Conservation (phyloP, 2,888 invertebrate species). For the Neoascia interrupta region DNA sequence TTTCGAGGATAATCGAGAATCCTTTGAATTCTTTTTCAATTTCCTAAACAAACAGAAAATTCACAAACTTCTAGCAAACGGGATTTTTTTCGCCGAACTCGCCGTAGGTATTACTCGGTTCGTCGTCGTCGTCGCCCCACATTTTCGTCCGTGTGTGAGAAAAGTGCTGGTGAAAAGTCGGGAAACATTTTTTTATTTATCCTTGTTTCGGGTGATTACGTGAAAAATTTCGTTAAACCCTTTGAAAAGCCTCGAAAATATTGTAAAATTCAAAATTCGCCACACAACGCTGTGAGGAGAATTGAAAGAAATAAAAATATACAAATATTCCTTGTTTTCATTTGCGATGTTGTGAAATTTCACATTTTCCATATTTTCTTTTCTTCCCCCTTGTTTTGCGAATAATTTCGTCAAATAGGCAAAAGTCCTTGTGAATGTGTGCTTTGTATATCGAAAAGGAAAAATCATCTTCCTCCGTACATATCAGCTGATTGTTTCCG, state of each 20-base stretch:
- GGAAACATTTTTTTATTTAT: too few relatives aligned
- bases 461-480: conserved; percentile 23
- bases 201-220: neutral
- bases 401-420: conserved; percentile 10
- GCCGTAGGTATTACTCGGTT: too few relatives aligned
- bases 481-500: conserved; percentile 65
- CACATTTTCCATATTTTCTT: conserved; percentile 8
- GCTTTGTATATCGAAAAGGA: neutral
- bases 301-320: conserved; percentile 9
- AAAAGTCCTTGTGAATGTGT: conserved; percentile 55
- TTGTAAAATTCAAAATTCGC: too few relatives aligned
- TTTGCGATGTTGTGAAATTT: conserved; percentile 64
- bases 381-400: neutral
- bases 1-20: conserved; percentile 1
- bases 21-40: neutral
- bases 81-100: too few relatives aligned
- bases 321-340: too few relatives aligned
- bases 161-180: too few relatives aligned
- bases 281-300: too few relatives aligned
- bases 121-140: too few relatives aligned
- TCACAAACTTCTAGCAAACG: too few relatives aligned
- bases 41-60: too few relatives aligned
- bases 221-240: neutral
- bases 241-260: too few relatives aligned
- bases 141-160: too few relatives aligned